These are phyloP conservation scores for Gortyna flavago DNA, from an alignment of 2,888 invertebrate species.

Conservation along the genomic window DNA sequence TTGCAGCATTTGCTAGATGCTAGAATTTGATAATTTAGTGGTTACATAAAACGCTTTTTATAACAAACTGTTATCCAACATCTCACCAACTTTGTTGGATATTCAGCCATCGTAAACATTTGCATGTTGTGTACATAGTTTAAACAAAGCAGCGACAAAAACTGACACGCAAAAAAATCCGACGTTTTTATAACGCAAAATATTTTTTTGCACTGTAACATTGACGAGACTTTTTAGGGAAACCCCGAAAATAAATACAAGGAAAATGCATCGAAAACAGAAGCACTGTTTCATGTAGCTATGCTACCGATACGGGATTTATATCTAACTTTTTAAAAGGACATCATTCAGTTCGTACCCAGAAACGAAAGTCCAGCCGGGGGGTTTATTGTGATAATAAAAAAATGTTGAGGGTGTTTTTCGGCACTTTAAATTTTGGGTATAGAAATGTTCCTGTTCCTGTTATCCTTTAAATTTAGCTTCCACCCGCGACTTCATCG, in stretches of 20 bases:
- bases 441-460: too few relatives aligned
- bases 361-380: not conserved
- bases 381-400: not conserved
- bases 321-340: not conserved
- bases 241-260: constrained; percentile 8
- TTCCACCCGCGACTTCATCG: too few relatives aligned
- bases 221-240: constrained; percentile 14
- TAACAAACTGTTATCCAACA: constrained; percentile 11
- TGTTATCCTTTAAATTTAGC: too few relatives aligned
- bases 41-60: not conserved
- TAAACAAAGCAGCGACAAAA: constrained; percentile 1
- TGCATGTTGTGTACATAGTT: not conserved
- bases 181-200: constrained; percentile 32
- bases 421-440: not conserved
- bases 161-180: constrained; percentile 50
- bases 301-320: not conserved
- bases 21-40: not conserved
- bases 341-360: not conserved
- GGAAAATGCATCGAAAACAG: not conserved
- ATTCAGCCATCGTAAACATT: constrained; percentile 28
- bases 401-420: too few relatives aligned
- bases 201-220: constrained; percentile 29
- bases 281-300: not conserved
- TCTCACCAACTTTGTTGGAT: constrained; percentile 6
- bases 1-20: not conserved